Base-by-base conservation (phyloP, 2,888 invertebrate species). In the Flexamia atlantica region DNA sequence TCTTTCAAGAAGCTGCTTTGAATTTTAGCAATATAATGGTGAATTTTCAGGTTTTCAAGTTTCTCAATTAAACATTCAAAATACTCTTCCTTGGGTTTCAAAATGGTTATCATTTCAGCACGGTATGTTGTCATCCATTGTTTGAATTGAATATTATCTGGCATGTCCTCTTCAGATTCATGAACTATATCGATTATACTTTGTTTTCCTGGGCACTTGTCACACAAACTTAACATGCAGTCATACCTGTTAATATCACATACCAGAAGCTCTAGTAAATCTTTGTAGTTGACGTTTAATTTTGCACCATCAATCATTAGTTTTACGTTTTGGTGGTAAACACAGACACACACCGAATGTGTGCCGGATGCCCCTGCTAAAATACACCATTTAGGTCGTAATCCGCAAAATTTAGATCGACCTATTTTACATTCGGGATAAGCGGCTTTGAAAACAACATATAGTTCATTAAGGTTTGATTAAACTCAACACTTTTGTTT, bases 331-430 rank as follows among this genome's bases (percentile, higher is more conserved):
- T 84, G 84, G 50, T 84, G 79, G n/a, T 30, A 25, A 12, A 14
- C n/a, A 53, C 76, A 84, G 30, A 84, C 82, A 53, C 83, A 83
- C 7, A 84, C 83, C 14, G 68, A 60, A 14, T 84, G 83, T 14
- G 83, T 83, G n/a, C 83, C 84, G 30, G 50, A 50, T 23, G 64
- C 46, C n/a, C 80, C 80, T 30, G 83, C 83, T 17, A 83, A 42
- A 23, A 70, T n/a, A 40, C 32, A 70, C 70, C 70, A 70, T 36
- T 70, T 70, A 12, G 70, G 70, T 0, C 23, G 17, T 10, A 70
- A 23, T 20, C n/a, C 40, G n/a, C 36, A 40, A 70, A 70, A 70
- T 20, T 70, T 70, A 28, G 40, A 70, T 28, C 1, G 12, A 3
- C 64, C 64, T 14, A 64, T 64, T 28, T 64, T 64, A 10, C 2